Conservation (phyloP, 2,888 invertebrate genomes). For the Phragmatobia fuliginosa region DNA sequence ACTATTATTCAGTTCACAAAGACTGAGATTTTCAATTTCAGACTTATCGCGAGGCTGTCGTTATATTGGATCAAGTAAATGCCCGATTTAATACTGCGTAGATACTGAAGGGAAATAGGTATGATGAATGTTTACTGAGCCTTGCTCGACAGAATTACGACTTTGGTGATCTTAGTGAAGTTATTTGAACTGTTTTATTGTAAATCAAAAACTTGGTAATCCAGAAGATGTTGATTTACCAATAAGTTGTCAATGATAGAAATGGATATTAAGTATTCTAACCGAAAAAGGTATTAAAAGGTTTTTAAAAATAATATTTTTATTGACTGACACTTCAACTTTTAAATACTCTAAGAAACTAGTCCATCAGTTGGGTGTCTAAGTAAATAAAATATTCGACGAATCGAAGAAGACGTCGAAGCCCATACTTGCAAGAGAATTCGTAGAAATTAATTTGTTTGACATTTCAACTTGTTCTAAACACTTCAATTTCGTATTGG, state of each 20-base stretch:
- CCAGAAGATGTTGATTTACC: not conserved
- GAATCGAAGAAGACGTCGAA: not conserved
- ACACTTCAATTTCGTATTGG: not conserved
- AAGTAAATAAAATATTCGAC: not conserved
- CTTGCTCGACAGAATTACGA: no score
- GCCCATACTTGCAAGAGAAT: not conserved
- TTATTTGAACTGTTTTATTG: not conserved
- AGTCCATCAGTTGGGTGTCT: not conserved
- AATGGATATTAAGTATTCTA: no score
- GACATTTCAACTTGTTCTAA: not conserved
- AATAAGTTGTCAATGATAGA: not conserved
- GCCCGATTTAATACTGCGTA: constrained; percentile 25
- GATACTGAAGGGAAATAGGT: constrained; percentile 14
- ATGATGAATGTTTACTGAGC: no score
- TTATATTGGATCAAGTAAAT: constrained; percentile 28
- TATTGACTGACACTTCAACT: no score
- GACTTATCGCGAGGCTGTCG: constrained; percentile 19
- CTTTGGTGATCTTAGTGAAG: constrained; percentile 4
- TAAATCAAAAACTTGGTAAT: not conserved
- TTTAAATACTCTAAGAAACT: not conserved
- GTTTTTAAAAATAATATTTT: not conserved
- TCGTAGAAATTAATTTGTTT: not conserved
- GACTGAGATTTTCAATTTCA: constrained; percentile 39
- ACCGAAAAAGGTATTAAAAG: not conserved
- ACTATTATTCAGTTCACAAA: constrained; percentile 34